Base-by-base conservation (phyloP, 2,888 invertebrate species). In the Drosophila ochracea region DNA sequence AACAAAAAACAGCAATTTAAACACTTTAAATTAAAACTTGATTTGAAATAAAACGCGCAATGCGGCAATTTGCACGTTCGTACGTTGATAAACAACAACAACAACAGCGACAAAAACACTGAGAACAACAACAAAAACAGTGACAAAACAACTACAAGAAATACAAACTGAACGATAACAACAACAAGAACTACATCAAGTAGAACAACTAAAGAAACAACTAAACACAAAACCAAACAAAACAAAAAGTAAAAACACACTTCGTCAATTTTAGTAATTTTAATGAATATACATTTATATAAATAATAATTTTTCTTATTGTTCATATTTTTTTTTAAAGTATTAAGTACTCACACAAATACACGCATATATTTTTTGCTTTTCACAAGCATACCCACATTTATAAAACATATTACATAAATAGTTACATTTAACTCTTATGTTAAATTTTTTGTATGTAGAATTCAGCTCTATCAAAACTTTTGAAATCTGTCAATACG, bases 251-350 rank as follows among this genome's bases (percentile, higher is more conserved):
- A 69, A 74, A 76, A 91, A 91, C 92, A 91, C 92, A 92, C 92
- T 92, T 92, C 92, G 92, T 92, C 92, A 91, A 91, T 91, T 92
- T 92, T 91, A 91, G 84, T 89, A 86, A 88, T 80, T 84, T 78
- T 81, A 85, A 82, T 82, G 58, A 70, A 80, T 65, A 80, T 78
- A 76, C 76, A 86, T 80, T 73, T 73, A 83, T 70, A 80, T 64
- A 78, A 47, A 47, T 57, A 55, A 69, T 82, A 79, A 69, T 66
- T 74, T 73, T 84, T 68, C 75, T 68, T 68, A 82, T 83, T 81
- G 76, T 74, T 87, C 82, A 47, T 47, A 43, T 25, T 9, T 72
- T 76, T 78, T 76, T 80, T 79, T 77, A 70, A 72, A 70, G 63
- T 66, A 63, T 80, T 78, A 78, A 78, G 78, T 76, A 76, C 61